phyloP scores from a whole-genome alignment of 2,113 vertebrate species.

The Psittacara wagleri region DNA sequence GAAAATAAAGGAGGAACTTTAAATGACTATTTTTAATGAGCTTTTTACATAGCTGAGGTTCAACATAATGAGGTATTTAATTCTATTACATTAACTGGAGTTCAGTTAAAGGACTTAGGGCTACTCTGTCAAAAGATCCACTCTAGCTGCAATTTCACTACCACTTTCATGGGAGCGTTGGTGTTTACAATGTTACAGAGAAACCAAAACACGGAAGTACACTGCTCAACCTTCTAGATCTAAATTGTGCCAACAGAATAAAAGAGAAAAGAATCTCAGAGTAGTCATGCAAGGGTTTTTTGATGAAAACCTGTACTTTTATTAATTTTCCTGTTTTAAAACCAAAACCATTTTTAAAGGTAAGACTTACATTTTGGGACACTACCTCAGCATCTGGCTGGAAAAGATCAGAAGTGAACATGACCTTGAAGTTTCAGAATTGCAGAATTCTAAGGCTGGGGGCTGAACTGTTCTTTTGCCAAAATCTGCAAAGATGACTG shows the following conservation, averaged over 20 bases:
- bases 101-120: background rate
- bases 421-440: constrained; percentile 49
- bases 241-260: background rate
- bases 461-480: constrained; percentile 52
- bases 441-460: constrained; percentile 46
- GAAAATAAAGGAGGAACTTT: background rate
- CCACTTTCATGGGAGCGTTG: background rate
- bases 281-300: background rate
- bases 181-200: background rate
- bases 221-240: background rate
- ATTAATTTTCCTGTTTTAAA: background rate
- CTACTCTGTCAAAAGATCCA: background rate
- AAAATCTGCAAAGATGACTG: constrained; percentile 47
- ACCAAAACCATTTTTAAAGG: constrained; percentile 20
- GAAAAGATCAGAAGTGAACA: constrained; percentile 51
- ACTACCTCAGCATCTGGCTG: constrained; percentile 60
- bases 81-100: background rate
- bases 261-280: background rate
- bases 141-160: background rate
- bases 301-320: background rate
- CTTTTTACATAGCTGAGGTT: background rate
- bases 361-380: constrained; percentile 39
- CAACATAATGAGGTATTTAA: background rate
- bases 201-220: background rate
- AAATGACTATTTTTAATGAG: background rate